These are phyloP conservation scores for Chymomyza amoena DNA, from an alignment of 2,888 invertebrate genomes.

Conservation along the genomic window DNA sequence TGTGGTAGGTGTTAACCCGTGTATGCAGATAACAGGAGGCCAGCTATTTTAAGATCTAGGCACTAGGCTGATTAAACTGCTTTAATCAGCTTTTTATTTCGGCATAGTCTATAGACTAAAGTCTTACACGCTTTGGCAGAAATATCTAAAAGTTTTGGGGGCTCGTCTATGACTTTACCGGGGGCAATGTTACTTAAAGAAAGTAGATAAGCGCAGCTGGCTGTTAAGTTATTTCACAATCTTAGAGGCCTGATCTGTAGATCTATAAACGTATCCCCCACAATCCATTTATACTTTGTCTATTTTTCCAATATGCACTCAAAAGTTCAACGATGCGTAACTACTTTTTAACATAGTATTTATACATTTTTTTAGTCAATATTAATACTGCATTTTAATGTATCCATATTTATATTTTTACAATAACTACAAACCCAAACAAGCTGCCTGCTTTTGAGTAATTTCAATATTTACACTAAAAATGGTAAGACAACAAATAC, in stretches of 20 bases:
- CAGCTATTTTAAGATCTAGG: no score
- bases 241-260: no score
- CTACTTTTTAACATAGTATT: not conserved
- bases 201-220: not conserved
- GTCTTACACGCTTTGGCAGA: not conserved
- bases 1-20: not conserved
- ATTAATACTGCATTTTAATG: not conserved
- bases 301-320: no score
- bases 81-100: not conserved
- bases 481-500: not conserved
- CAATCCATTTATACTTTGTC: no score
- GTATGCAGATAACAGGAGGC: not conserved
- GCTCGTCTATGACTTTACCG: not conserved
- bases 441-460: not conserved
- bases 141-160: not conserved
- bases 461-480: conserved; percentile 2
- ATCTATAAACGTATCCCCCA: no score
- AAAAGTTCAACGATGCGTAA: not conserved
- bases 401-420: not conserved
- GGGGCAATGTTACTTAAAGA: not conserved
- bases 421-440: not conserved
- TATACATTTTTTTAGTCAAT: not conserved
- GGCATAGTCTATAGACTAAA: not conserved
- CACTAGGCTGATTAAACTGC: not conserved
- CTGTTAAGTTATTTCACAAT: no score